Conservation (phyloP, 2,888 invertebrate genomes). For the Buathra laborator region DNA sequence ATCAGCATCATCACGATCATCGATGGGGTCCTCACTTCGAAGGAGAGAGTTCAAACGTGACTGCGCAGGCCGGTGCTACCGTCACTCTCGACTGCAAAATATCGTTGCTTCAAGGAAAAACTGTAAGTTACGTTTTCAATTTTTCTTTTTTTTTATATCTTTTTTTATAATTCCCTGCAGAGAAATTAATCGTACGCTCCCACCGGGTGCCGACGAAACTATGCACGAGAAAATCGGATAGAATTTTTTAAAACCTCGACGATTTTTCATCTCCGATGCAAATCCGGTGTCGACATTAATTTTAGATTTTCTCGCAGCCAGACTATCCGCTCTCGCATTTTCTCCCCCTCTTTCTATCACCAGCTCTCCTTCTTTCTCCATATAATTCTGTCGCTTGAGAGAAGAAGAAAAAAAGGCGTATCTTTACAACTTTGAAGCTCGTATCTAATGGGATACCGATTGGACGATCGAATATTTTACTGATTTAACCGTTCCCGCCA, state of each 20-base stretch:
- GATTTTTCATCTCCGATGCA: constrained; percentile 31
- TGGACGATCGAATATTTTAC: constrained; percentile 53
- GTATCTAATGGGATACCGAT: constrained; percentile 58
- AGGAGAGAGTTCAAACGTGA: constrained; percentile 90
- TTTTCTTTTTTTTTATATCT: neutral
- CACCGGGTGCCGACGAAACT: neutral
- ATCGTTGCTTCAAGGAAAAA: constrained; percentile 91
- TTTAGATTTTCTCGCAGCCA: neutral
- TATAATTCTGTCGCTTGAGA: neutral
- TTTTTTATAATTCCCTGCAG: neutral
- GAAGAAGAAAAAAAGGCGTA: constrained; percentile 6
- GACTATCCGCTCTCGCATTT: neutral
- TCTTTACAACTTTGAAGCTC: constrained; percentile 39
- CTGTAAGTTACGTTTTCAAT: constrained; percentile 86
- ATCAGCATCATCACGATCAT: constrained; percentile 88
- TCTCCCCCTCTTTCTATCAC: constrained; percentile 7
- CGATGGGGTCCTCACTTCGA: constrained; percentile 92
- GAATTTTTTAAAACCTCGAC: constrained; percentile 1
- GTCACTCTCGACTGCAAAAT: constrained; percentile 91
- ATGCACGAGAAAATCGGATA: constrained; percentile 28
- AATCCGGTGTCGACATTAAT: constrained; percentile 35
- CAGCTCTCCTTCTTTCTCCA: neutral
- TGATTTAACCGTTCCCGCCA: constrained; percentile 32
- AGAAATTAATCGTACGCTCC: constrained; percentile 15
- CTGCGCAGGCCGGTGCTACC: constrained; percentile 91